Percentiles rank a stretch among this genome's conserved stretches.
Evolutionary conservation across 2,888 invertebrate genomes (phyloP).

Genomic region (Dendrolimus pini): DNA sequence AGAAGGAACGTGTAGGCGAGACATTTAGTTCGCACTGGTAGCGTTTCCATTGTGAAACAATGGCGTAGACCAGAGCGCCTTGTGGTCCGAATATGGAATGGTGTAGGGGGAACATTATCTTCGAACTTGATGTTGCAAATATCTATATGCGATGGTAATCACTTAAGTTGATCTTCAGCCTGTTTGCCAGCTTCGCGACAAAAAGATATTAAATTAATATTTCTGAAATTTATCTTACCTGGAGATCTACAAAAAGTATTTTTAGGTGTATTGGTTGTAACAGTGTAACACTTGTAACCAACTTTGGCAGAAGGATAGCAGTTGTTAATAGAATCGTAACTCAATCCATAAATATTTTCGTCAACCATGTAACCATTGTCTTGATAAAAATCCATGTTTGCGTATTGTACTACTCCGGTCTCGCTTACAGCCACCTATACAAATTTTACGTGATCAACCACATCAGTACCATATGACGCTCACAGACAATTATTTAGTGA

Average conservation of each 20-base stretch:
- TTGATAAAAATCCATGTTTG: constrained; percentile 59
- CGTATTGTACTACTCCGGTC: constrained; percentile 64
- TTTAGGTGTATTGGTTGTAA: constrained; percentile 38
- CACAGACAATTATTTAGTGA: too few species aligned
- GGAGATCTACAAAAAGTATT: constrained; percentile 44
- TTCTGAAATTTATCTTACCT: constrained; percentile 21
- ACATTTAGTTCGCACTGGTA: too few species aligned
- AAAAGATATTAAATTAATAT: not conserved
- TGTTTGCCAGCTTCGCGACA: not conserved
- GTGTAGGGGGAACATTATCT: too few species aligned
- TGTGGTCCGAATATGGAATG: too few species aligned
- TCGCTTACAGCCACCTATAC: constrained; percentile 38
- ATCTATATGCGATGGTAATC: too few species aligned
- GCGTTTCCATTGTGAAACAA: too few species aligned
- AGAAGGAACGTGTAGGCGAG: too few species aligned
- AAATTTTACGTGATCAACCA: too few species aligned
- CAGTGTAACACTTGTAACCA: constrained; percentile 30
- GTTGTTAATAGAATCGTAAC: constrained; percentile 22
- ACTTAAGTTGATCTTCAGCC: too few species aligned
- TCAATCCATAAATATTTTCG: constrained; percentile 23
- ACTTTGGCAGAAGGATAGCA: constrained; percentile 33
- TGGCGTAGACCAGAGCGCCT: too few species aligned
- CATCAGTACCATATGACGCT: too few species aligned
- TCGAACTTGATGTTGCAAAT: too few species aligned
- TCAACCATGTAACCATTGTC: constrained; percentile 60